Percentiles rank a stretch among this genome's conserved stretches.
Evolutionary conservation across 1,140 invertebrate genomes (phyloP).

Genomic region (Aphidius ervi): DNA sequence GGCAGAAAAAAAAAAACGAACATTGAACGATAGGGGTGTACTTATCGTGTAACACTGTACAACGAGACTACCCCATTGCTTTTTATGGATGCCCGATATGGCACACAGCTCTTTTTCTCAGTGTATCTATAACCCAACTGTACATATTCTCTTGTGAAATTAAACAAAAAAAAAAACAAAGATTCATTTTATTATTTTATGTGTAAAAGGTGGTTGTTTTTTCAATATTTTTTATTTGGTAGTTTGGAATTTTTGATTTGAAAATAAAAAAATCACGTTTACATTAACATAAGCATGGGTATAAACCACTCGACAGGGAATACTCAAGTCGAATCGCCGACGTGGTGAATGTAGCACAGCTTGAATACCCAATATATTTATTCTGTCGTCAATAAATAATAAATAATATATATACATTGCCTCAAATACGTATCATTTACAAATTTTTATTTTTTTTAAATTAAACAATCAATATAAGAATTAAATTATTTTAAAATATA

Average conservation of each 20-base stretch:
- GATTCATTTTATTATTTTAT: neutral
- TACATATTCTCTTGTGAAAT: too few species aligned
- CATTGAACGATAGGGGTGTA: constrained; percentile 24
- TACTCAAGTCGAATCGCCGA: constrained; percentile 45
- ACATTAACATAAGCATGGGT: constrained; percentile 54
- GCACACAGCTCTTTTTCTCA: constrained; percentile 23
- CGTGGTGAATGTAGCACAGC: constrained; percentile 34
- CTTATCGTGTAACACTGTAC: constrained; percentile 38
- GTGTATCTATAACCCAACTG: too few species aligned
- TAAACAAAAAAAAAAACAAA: constrained; percentile 2
- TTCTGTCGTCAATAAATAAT: neutral
- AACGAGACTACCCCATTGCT: constrained; percentile 38
- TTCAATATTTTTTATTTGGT: neutral
- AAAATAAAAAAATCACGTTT: constrained; percentile 53
- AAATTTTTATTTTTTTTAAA: constrained; percentile 7
- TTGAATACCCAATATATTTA: constrained; percentile 47
- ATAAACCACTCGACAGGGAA: constrained; percentile 50
- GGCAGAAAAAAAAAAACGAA: constrained; percentile 21
- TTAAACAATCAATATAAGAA: too few species aligned
- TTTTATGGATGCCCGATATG: constrained; percentile 32
- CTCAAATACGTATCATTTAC: neutral
- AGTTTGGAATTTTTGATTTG: neutral
- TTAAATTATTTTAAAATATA: too few species aligned
- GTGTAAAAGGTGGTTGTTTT: neutral
- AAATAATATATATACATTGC: neutral